Evolutionary conservation across 2,888 invertebrate genomes (phyloP), one percentile per base, ranked within the genome.

Genomic region (Drosophila falleni): DNA sequence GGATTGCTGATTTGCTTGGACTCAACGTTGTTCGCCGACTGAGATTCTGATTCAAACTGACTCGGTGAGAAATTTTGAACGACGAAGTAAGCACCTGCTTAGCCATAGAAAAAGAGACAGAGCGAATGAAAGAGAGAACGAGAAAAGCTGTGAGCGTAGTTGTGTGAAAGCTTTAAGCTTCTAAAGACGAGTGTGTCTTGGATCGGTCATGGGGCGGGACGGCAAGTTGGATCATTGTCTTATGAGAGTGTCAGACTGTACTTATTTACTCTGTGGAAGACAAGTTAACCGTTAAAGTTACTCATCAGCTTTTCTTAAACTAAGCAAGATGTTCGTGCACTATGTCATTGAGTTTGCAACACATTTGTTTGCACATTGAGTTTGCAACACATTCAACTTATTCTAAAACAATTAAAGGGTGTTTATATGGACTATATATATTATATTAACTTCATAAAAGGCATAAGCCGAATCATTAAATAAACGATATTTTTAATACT

Each of bases 41-140:
- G 84, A 84, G 87, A 87, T 87, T 84, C 87, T 70, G 69, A 73
- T 78, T 80, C 58, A 71, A 81, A 84, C 84, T 84, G 80, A 64
- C 42, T 41, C 31, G 47, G 54, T 47, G 55, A 51, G 33, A 15
- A 56, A 69, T 53, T 70, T 74, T 60, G 23, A 37, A 16, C 49
- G 26, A 15, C 58, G 55, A 75, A 37, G 76, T 75, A 71, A 75
- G 59, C 76, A 75, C 62, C 61, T 71, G 66, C 71, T 53, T 46
- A 53, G 42, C 39, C 10, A 13, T 26, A 29, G 29, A 41, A n/a
- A 66, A 42, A 44, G 19, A 42, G 19, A 31, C 11, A 35, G 11
- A 26, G 9, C 19, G 16, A 16, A n/a, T 31, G 9, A 16, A 31
- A 42, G 41, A 60, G 41, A 49, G 19, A 33, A 11, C 15, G 29